phyloP scores from a whole-genome alignment of 2,113 vertebrate species.

The Takifugu flavidus region DNA sequence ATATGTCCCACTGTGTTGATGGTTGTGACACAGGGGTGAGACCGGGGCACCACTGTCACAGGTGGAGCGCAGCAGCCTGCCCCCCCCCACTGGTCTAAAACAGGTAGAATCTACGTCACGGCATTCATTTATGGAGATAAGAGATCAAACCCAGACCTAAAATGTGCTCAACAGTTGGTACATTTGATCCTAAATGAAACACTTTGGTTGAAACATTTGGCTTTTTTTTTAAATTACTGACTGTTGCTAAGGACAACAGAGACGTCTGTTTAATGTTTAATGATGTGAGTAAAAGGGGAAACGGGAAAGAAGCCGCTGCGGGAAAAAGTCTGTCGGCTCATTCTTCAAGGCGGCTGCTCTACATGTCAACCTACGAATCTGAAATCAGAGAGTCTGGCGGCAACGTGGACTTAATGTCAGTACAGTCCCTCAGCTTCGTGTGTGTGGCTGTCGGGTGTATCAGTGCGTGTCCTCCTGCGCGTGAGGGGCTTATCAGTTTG shows the following conservation, averaged over 20 bases:
- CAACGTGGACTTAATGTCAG: slow-evolving; percentile 42
- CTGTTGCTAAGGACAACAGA: slow-evolving; percentile 50
- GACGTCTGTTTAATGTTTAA: slow-evolving; percentile 37
- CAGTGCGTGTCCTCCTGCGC: slow-evolving; percentile 53
- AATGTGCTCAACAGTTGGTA: slow-evolving; percentile 23
- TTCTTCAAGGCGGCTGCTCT: slow-evolving; percentile 53
- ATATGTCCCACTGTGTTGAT: slow-evolving; percentile 7
- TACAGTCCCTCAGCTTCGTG: slow-evolving; percentile 61
- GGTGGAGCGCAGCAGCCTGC: slow-evolving; percentile 25
- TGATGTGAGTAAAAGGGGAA: too few species aligned
- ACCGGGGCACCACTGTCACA: slow-evolving; percentile 1
- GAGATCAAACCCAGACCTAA: not conserved
- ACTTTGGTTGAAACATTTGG: slow-evolving; percentile 78
- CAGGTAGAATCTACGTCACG: too few species aligned
- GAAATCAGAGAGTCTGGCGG: slow-evolving; percentile 57
- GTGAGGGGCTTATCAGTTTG: slow-evolving; percentile 78
- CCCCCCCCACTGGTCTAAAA: not conserved
- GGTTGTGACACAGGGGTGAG: slow-evolving; percentile 6
- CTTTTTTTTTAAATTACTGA: slow-evolving; percentile 50
- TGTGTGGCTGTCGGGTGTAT: slow-evolving; percentile 62
- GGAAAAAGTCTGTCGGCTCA: slow-evolving; percentile 56
- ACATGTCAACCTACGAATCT: slow-evolving; percentile 53
- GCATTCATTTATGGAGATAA: too few species aligned
- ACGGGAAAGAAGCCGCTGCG: slow-evolving; percentile 56
- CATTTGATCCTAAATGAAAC: slow-evolving; percentile 49